A percentile compares a stretch with the other conserved stretches of the same genome.
These are phyloP conservation scores for Phenacoccus solenopsis DNA, from an alignment of 1,140 invertebrate genomes.

Conservation along the genomic window DNA sequence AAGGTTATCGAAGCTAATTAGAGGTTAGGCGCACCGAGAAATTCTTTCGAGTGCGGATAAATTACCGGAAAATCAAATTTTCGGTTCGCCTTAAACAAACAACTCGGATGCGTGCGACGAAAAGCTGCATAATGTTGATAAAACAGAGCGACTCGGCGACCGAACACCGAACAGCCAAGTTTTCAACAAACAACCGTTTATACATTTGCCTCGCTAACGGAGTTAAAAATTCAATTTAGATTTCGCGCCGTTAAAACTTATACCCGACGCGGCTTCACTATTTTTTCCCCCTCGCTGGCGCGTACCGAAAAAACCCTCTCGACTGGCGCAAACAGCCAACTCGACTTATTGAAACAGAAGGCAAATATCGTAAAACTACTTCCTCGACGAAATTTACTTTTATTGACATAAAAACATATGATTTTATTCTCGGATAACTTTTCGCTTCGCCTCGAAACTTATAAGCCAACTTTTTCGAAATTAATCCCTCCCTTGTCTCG, in stretches of 20 bases:
- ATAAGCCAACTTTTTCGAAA: not conserved
- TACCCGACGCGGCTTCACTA: not conserved
- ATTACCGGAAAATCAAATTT: not conserved
- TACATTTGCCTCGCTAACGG: not conserved
- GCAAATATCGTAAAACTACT: not conserved
- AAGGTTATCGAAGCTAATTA: not conserved
- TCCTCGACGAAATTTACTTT: not conserved
- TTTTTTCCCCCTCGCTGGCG: not conserved
- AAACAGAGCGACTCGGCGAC: not conserved
- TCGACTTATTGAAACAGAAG: not conserved
- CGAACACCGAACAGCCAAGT: not conserved
- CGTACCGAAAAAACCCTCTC: too few species aligned
- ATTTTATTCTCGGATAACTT: not conserved
- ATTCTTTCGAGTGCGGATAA: not conserved
- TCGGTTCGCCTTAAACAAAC: not conserved
- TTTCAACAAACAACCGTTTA: not conserved
- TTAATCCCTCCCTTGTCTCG: too few species aligned
- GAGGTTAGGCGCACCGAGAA: not conserved
- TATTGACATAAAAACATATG: slow-evolving; percentile 1
- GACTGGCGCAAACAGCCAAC: not conserved
- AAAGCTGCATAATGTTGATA: not conserved
- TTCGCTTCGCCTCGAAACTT: not conserved
- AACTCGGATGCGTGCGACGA: not conserved
- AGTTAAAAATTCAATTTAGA: not conserved
- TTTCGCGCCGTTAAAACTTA: not conserved